A percentile compares a stretch with the other conserved stretches of the same genome.
phyloP scores from a whole-genome alignment of 1,140 invertebrate genomes.

The Zaprionus camerounensis region DNA sequence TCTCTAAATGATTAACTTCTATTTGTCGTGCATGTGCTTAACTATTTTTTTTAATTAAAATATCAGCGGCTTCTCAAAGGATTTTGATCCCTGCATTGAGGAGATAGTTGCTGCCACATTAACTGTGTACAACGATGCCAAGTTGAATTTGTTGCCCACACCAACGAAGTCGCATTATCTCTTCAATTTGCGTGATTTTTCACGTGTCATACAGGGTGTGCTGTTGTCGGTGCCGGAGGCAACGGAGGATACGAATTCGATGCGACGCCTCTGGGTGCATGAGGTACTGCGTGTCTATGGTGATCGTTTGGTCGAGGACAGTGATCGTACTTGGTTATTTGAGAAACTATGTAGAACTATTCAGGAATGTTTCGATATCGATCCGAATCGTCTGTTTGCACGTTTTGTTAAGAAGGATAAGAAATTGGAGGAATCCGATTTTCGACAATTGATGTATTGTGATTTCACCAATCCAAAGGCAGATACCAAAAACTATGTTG shows the following conservation, averaged over 20 bases:
- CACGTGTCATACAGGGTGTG: constrained; percentile 96
- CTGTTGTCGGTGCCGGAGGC: constrained; percentile 96
- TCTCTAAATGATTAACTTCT: neutral
- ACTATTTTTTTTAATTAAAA: constrained; percentile 14
- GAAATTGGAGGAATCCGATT: constrained; percentile 85
- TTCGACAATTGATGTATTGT: constrained; percentile 96
- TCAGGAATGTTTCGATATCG: constrained; percentile 84
- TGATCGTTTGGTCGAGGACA: constrained; percentile 94
- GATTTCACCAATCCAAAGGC: constrained; percentile 98
- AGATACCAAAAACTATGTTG: constrained; percentile 94
- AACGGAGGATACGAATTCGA: constrained; percentile 92
- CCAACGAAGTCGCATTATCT: constrained; percentile 96
- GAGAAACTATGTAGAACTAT: constrained; percentile 87
- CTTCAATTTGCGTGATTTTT: constrained; percentile 97
- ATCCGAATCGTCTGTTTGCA: constrained; percentile 67
- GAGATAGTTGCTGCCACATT: constrained; percentile 95
- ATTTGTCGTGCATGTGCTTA: neutral
- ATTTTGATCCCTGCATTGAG: constrained; percentile 96
- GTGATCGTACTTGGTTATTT: constrained; percentile 93
- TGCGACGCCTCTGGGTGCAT: constrained; percentile 97
- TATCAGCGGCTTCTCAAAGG: constrained; percentile 96
- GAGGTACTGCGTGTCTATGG: constrained; percentile 97
- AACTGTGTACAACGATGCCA: constrained; percentile 93
- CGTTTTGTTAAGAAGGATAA: constrained; percentile 83
- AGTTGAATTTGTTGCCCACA: constrained; percentile 93